Percentiles rank a stretch among this genome's conserved stretches.
Evolutionary conservation across 1,140 invertebrate species (phyloP).

Genomic region (Cherax quadricarinatus): DNA sequence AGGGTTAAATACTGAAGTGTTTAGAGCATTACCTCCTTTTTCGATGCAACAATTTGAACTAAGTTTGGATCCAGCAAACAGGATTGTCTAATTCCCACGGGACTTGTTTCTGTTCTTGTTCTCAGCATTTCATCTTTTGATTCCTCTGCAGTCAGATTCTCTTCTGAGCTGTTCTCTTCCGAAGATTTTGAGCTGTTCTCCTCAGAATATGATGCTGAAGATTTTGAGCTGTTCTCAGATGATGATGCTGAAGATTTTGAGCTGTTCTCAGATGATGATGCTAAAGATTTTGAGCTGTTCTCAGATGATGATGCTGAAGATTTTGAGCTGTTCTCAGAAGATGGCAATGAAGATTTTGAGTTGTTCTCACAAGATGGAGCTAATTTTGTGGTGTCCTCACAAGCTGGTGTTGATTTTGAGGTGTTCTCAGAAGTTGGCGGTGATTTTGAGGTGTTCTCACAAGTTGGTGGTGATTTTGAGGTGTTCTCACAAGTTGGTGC

Average conservation of each 20-base stretch:
- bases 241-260: background rate
- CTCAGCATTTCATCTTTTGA: background rate
- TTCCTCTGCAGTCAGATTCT: background rate
- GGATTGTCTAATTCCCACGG: background rate
- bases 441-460: background rate
- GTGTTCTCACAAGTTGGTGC: background rate
- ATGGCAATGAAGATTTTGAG: too few relatives aligned
- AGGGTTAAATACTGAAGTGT: too few relatives aligned
- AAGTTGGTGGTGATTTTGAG: background rate
- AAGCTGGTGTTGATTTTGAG: background rate
- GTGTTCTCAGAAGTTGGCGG: background rate
- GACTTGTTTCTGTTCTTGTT: background rate
- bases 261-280: too few relatives aligned
- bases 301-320: too few relatives aligned
- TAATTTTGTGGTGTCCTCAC: background rate
- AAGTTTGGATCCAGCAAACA: constrained; percentile 18
- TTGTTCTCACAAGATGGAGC: too few relatives aligned
- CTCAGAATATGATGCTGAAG: background rate
- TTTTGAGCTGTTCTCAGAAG: too few relatives aligned
- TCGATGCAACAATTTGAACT: constrained; percentile 58
- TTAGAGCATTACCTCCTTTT: constrained; percentile 30
- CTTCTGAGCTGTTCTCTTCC: background rate
- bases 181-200: background rate
- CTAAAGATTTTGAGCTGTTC: too few relatives aligned
- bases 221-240: too few relatives aligned